Evolutionary conservation across 2,888 invertebrate genomes (phyloP), one percentile per base, ranked within the genome.

Genomic region (Diarsia brunnea): DNA sequence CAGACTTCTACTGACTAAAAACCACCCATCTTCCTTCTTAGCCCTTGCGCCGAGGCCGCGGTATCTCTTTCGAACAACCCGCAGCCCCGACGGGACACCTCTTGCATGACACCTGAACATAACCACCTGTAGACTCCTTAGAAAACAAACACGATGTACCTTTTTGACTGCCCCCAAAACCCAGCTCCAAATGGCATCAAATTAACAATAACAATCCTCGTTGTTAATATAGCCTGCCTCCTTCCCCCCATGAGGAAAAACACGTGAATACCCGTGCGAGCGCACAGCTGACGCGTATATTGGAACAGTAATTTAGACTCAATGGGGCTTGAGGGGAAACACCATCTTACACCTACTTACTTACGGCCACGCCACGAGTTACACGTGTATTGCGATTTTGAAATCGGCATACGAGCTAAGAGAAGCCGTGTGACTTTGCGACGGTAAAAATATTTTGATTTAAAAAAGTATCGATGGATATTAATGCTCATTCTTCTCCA

Each of bases 241-340:
- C n/a, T 63, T 24, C n/a, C n/a, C n/a, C 43, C n/a, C n/a, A 24
- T 63, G 16, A 63, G 63, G 63, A 63, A 63, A 63, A 43, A 4
- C 14, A 63, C n/a, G 63, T 43, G 43, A 24, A 43, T 43, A 63
- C n/a, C n/a, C 63, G 63, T 63, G 63, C 16, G 63, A 43, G 43
- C 43, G 43, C n/a, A 43, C 63, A 63, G 63, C 63, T 63, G 63
- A 43, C 63, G 63, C 63, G 8, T 63, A 24, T 63, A 63, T 63
- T 63, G 63, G n/a, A 43, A 43, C 43, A 63, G 63, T 63, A 63
- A 63, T 43, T n/a, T 63, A 63, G 63, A 63, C n/a, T 43, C 63
- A 16, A 63, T 63, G 63, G 63, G 63, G n/a, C 38, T n/a, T 14
- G n/a, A 43, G 63, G n/a, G 63, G 63, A 63, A n/a, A 43, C n/a